Percentiles rank a stretch among this genome's conserved stretches.
These are phyloP conservation scores for Eupsilia transversa DNA, from an alignment of 2,888 invertebrate species.

Conservation along the genomic window DNA sequence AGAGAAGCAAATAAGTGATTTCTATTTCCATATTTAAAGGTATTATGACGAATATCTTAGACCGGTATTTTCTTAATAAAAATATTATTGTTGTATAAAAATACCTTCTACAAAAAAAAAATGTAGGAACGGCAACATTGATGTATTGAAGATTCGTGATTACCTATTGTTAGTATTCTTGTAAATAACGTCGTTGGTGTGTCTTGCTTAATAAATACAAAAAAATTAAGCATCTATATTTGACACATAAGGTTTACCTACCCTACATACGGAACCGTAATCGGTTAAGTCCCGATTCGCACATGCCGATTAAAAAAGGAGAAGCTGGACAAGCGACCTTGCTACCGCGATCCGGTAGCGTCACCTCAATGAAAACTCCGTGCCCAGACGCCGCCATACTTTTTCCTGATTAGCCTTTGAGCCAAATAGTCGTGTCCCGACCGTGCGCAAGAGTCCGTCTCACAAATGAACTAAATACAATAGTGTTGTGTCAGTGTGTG, in stretches of 20 bases:
- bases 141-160: background rate
- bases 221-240: background rate
- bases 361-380: slow-evolving; percentile 71
- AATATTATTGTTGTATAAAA: background rate
- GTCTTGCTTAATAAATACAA: too few species aligned
- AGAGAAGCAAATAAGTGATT: too few species aligned
- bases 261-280: slow-evolving; percentile 18
- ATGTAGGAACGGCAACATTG: background rate
- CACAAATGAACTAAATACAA: slow-evolving; percentile 44
- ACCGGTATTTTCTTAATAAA: background rate
- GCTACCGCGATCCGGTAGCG: slow-evolving; percentile 71
- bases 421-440: slow-evolving; percentile 73
- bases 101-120: background rate
- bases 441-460: slow-evolving; percentile 37
- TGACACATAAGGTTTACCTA: background rate
- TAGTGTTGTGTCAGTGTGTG: slow-evolving; percentile 51
- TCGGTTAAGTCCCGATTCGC: background rate
- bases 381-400: slow-evolving; percentile 62
- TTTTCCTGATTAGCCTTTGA: slow-evolving; percentile 79
- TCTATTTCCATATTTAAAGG: too few species aligned
- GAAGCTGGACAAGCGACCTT: slow-evolving; percentile 63
- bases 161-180: background rate
- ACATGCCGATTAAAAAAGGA: slow-evolving; percentile 56
- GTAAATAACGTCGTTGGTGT: background rate
- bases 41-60: too few species aligned